These are phyloP conservation scores for Bufo gargarizans DNA, from an alignment of 2,113 vertebrate species.

Conservation along the genomic window DNA sequence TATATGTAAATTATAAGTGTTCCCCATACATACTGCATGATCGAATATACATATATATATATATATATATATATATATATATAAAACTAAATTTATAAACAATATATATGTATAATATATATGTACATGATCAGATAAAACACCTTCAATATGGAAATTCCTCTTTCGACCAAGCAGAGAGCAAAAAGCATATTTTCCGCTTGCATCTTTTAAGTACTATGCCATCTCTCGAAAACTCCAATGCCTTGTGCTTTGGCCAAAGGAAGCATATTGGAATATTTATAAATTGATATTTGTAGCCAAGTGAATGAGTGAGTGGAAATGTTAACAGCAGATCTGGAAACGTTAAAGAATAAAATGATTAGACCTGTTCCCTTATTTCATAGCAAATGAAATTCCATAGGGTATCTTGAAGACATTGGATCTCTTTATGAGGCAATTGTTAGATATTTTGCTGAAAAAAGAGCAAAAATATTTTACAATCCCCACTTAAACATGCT, in stretches of 20 bases:
- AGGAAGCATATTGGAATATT: constrained; percentile 56
- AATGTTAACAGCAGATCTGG: constrained; percentile 57
- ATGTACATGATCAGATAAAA: not conserved
- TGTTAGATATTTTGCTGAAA: constrained; percentile 48
- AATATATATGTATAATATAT: not conserved
- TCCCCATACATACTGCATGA: too few species aligned
- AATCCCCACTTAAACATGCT: not conserved
- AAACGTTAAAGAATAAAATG: constrained; percentile 52
- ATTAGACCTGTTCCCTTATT: constrained; percentile 42
- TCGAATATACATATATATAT: too few species aligned
- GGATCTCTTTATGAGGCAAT: constrained; percentile 54
- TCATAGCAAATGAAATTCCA: constrained; percentile 42
- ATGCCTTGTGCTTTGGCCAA: constrained; percentile 5
- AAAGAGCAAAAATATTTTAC: constrained; percentile 29
- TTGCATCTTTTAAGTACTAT: constrained; percentile 20
- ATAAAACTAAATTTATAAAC: too few species aligned
- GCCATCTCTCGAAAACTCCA: constrained; percentile 15
- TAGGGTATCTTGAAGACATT: constrained; percentile 51
- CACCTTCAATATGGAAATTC: not conserved
- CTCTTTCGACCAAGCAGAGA: not conserved
- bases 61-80: too few species aligned
- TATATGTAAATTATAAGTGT: too few species aligned
- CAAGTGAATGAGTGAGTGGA: constrained; percentile 53
- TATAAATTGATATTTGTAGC: constrained; percentile 34
- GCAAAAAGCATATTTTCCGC: constrained; percentile 1